Percentiles rank a stretch among this genome's conserved stretches.
phyloP scores from a whole-genome alignment of 2,888 invertebrate genomes.

The Celastrina argiolus region DNA sequence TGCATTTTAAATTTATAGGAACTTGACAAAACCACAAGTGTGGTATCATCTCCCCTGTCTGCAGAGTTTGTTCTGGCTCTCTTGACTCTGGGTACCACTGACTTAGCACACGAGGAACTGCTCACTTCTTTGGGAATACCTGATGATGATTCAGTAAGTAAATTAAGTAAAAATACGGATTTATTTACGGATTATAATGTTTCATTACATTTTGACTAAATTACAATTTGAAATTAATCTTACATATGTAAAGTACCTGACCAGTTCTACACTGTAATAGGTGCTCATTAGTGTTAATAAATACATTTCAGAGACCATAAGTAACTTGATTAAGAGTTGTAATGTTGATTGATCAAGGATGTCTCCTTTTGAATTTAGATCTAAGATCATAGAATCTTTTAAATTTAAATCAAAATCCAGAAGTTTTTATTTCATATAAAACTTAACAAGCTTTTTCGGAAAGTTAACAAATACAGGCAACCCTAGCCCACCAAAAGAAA shows the following conservation, averaged over 20 bases:
- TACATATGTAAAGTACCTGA: conserved; percentile 7
- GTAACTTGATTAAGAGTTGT: neutral
- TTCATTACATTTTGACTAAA: no score
- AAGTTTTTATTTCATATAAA: no score
- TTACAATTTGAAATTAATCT: no score
- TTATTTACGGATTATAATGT: no score
- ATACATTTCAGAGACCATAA: neutral
- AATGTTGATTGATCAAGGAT: no score
- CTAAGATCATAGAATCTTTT: no score
- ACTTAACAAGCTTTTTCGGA: no score
- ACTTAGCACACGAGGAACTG: conserved; percentile 55
- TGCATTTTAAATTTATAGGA: conserved; percentile 45
- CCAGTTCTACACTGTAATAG: neutral
- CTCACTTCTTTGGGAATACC: conserved; percentile 52
- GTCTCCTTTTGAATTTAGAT: no score
- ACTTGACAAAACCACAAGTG: conserved; percentile 57
- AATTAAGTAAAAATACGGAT: no score
- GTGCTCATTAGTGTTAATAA: neutral
- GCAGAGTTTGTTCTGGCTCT: conserved; percentile 67
- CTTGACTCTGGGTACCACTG: conserved; percentile 59
- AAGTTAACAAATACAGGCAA: no score
- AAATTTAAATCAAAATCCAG: no score
- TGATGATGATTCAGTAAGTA: conserved; percentile 57
- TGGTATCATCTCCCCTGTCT: conserved; percentile 71
- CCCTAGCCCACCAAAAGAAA: no score